Evolutionary conservation across 2,113 vertebrate genomes (phyloP).

Genomic region (Myrmecobius fasciatus): DNA sequence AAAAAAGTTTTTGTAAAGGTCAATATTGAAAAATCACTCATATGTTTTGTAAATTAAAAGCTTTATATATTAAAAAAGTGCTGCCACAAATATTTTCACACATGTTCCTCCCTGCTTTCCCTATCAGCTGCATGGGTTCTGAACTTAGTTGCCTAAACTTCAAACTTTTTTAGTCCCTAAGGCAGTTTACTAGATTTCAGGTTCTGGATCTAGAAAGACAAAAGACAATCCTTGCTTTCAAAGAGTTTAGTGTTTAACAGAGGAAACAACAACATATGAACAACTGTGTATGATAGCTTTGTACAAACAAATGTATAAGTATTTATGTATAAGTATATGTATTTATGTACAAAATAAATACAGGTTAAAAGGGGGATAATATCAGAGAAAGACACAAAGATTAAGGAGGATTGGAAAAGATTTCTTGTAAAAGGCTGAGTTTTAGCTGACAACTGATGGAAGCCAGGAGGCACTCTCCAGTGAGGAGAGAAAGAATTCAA

Average conservation of each 20-base stretch:
- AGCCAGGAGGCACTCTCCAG: no score
- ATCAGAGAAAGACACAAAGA: neutral
- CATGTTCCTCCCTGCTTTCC: neutral
- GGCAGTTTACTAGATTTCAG: neutral
- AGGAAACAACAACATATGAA: neutral
- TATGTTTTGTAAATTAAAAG: no score
- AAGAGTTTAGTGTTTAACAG: neutral
- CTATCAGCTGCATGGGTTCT: neutral
- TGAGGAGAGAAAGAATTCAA: neutral
- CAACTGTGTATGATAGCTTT: neutral
- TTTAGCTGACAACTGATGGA: no score
- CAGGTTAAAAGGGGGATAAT: neutral
- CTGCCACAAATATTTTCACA: no score
- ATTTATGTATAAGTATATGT: no score
- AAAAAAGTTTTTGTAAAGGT: no score
- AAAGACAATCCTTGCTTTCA: no score
- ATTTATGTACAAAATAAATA: neutral
- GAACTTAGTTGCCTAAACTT: neutral
- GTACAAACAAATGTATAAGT: neutral
- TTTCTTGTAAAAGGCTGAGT: neutral
- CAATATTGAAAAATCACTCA: no score
- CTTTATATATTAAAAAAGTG: no score
- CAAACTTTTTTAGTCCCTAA: neutral
- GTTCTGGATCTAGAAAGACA: no score
- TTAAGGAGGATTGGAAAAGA: neutral